A percentile compares a stretch with the other conserved stretches of the same genome.
Evolutionary conservation across 2,797 vertebrate genomes (phyloP).

Genomic region (Hypotaenidia philippensis): DNA sequence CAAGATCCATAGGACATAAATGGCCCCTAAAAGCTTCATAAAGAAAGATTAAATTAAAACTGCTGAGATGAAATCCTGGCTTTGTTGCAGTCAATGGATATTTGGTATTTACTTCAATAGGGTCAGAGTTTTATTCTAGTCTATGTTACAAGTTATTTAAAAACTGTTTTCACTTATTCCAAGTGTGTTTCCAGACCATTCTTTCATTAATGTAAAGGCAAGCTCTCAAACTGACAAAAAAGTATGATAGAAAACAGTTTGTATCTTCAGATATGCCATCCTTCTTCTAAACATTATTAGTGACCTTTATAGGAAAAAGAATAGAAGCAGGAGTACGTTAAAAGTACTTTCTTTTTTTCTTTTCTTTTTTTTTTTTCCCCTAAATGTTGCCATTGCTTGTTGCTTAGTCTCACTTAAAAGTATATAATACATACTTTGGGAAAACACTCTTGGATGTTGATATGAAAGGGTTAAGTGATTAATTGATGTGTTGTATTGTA

Average conservation of each 20-base stretch:
- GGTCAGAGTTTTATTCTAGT: not conserved
- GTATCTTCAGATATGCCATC: not conserved
- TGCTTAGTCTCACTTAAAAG: not conserved
- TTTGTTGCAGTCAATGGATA: not conserved
- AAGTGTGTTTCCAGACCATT: not conserved
- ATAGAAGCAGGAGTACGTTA: not conserved
- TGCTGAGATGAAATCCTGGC: not conserved
- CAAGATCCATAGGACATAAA: not conserved
- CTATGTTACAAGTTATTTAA: not conserved
- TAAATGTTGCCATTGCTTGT: not conserved
- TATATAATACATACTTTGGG: not conserved
- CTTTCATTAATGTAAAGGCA: not conserved
- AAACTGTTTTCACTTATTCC: not conserved
- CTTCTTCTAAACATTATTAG: not conserved
- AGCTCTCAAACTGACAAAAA: not conserved
- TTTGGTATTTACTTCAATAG: not conserved
- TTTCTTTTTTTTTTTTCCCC: too few relatives aligned
- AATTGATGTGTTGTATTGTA: constrained; percentile 22
- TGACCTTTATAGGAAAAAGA: not conserved
- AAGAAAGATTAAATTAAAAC: not conserved
- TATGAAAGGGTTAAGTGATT: constrained; percentile 5
- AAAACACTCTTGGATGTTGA: not conserved
- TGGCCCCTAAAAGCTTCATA: not conserved
- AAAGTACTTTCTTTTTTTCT: not conserved
- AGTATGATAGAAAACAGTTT: not conserved